Conservation (phyloP, 1,140 invertebrate genomes). For the Achatina immaculata region DNA sequence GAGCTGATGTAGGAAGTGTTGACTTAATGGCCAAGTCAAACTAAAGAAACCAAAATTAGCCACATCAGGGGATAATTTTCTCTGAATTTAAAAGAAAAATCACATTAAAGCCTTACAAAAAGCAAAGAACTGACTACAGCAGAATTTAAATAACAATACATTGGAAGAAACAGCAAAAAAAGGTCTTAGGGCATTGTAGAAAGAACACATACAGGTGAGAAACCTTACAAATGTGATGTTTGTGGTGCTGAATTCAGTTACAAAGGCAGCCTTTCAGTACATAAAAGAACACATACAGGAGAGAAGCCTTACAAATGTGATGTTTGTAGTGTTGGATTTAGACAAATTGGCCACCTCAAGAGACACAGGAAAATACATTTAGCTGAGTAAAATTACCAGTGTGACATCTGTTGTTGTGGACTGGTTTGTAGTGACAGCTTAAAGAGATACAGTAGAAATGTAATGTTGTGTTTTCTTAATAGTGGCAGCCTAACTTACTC, state of each 20-base stretch:
- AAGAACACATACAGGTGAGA: conserved; percentile 16
- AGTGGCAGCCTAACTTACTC: not conserved
- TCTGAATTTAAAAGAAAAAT: too few species aligned
- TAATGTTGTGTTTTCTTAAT: not conserved
- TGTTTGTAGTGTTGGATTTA: not conserved
- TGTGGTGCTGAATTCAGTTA: not conserved
- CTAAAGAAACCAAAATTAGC: too few species aligned
- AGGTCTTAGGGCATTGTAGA: too few species aligned
- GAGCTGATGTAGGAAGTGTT: too few species aligned
- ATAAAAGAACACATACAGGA: not conserved
- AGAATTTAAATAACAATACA: too few species aligned
- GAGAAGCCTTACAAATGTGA: not conserved
- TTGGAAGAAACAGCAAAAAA: too few species aligned
- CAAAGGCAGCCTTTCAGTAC: not conserved
- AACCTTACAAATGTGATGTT: conserved; percentile 5
- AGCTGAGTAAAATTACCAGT: not conserved
- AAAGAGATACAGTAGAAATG: not conserved
- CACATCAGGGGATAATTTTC: too few species aligned
- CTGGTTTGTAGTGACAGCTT: not conserved
- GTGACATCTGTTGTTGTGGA: not conserved
- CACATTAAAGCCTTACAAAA: too few species aligned
- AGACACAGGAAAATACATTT: not conserved
- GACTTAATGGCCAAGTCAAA: too few species aligned
- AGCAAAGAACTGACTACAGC: too few species aligned
- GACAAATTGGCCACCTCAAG: not conserved